Evolutionary conservation across 2,888 invertebrate species (phyloP).

Genomic region (Philopedon plagiatum): DNA sequence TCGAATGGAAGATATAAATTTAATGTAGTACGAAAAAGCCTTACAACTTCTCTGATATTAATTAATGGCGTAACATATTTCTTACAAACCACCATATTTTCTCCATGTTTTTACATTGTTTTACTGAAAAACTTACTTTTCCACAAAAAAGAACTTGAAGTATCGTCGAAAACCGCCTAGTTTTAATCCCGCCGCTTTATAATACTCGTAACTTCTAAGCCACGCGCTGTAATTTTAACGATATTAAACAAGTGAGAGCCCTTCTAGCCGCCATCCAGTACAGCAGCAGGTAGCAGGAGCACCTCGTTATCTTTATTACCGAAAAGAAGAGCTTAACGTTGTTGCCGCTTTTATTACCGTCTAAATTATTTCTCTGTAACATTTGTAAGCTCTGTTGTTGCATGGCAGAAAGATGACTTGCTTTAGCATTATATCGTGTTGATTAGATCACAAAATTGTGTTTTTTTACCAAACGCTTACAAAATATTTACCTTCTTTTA

Average conservation of each 20-base stretch:
- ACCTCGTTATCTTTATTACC: slow-evolving; percentile 65
- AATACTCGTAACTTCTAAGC: slow-evolving; percentile 40
- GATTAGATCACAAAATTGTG: too few species aligned
- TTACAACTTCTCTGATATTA: too few species aligned
- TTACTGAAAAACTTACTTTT: not conserved
- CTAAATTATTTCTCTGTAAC: slow-evolving; percentile 25
- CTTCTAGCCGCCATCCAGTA: slow-evolving; percentile 20
- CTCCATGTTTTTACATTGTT: not conserved
- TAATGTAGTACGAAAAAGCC: too few species aligned
- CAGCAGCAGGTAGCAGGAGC: slow-evolving; percentile 56
- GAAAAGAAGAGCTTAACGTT: slow-evolving; percentile 56
- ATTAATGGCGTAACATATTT: too few species aligned
- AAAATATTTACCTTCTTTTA: too few species aligned
- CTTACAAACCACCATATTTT: too few species aligned
- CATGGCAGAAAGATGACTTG: too few species aligned
- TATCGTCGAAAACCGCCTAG: slow-evolving; percentile 39
- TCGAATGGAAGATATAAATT: too few species aligned
- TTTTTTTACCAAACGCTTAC: too few species aligned
- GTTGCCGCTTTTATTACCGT: slow-evolving; percentile 37
- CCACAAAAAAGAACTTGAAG: slow-evolving; percentile 14
- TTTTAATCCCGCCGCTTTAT: slow-evolving; percentile 44
- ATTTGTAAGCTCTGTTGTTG: not conserved
- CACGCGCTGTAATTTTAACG: slow-evolving; percentile 47
- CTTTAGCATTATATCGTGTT: too few species aligned
- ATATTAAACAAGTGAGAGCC: slow-evolving; percentile 47